Conservation (phyloP, 2,113 vertebrate species). For the Pomatostomus ruficeps region DNA sequence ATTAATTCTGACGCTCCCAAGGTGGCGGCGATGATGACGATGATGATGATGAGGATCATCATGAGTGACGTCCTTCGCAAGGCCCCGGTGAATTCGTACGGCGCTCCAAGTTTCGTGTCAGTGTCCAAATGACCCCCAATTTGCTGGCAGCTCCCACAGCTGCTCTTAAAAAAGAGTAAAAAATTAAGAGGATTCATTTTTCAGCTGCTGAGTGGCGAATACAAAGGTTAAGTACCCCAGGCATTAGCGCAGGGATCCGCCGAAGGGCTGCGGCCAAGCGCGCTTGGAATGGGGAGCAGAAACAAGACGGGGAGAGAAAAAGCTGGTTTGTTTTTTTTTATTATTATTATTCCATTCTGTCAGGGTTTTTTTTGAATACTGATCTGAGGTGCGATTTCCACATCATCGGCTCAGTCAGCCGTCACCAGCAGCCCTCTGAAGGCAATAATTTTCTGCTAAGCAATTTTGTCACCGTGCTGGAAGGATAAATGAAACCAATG, state of each 20-base stretch:
- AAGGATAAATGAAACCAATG: constrained; percentile 7
- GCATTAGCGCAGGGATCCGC: neutral
- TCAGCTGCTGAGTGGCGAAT: neutral
- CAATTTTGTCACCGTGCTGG: neutral
- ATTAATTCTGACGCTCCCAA: neutral
- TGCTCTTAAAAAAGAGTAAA: too few species aligned
- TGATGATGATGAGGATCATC: neutral
- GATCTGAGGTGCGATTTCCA: constrained; percentile 20
- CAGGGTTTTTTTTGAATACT: neutral
- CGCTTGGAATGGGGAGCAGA: neutral
- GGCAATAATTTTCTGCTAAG: constrained; percentile 28
- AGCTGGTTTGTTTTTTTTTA: neutral
- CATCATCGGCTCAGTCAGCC: constrained; percentile 11
- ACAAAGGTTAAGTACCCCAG: neutral
- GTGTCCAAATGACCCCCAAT: neutral
- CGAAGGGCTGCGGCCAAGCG: neutral
- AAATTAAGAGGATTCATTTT: neutral
- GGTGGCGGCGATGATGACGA: neutral
- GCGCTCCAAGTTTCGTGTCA: neutral
- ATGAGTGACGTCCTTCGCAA: neutral
- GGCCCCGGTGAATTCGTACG: neutral
- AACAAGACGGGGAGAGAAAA: neutral
- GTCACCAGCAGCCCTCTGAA: neutral
- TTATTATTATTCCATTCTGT: neutral
- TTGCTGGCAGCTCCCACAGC: neutral